Evolutionary conservation across 1,140 invertebrate species (phyloP), one percentile per base, ranked within the genome.

Genomic region (Hetaerina americana): DNA sequence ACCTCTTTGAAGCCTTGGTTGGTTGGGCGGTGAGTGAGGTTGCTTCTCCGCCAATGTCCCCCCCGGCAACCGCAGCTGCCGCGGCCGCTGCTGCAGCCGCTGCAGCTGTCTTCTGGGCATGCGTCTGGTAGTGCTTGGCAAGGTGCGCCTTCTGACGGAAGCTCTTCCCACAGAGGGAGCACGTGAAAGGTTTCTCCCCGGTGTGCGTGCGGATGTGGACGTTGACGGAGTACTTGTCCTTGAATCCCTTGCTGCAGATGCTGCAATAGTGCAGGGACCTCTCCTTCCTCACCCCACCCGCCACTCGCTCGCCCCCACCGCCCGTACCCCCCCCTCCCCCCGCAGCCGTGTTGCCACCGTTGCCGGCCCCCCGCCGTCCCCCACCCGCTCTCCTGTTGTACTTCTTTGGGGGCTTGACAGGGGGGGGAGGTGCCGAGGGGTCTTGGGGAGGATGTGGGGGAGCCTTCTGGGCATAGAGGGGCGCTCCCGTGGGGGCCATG

Each of bases 51-150:
- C 15, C 40, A 12, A 18, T n/a, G 10, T n/a, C 40, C 15, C 15
- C 15, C 40, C 15, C 40, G 15, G 40, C 40, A 12, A n/a, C 40
- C 10, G 40, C 40, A 2, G 40, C 40, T n/a, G 40, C 40, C 22
- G 40, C 40, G 15, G 40, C 40, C 10, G 40, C 40, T n/a, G 40
- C 40, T 57, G 40, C 40, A 18, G 40, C 40, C 3, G 40, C 40
- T 12, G 40, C 40, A 18, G 40, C 40, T 18, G 67, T 68, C 67
- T 71, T 72, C 67, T 73, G 72, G 40, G 77, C 77, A 81, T 98
- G 96, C 24, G 95, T 97, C 81, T 97, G 93, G 80, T 97, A 96
- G 81, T 98, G 96, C 80, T 98, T 98, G 71, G 96, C 96, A 70
- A 98, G 85, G 79, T 98, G 96, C 0, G 95, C 96, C 80, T 98